Percentiles rank a stretch among this genome's conserved stretches.
phyloP scores from a whole-genome alignment of 2,797 vertebrate species.

The Paguma larvata region DNA sequence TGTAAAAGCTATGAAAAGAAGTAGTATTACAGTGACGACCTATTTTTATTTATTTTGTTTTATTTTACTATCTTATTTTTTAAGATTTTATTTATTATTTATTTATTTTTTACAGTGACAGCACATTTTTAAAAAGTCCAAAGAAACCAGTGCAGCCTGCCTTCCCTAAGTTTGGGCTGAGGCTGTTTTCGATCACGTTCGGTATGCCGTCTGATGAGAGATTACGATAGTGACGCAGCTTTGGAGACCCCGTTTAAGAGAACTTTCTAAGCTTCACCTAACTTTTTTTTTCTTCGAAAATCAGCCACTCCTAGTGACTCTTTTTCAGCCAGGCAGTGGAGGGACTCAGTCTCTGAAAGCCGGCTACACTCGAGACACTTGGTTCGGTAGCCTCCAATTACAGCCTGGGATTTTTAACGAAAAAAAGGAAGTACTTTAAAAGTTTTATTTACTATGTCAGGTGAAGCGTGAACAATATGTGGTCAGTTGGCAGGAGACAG shows the following conservation, averaged over 20 bases:
- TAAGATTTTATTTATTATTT: not conserved
- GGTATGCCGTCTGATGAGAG: not conserved
- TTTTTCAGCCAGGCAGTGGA: constrained; percentile 15
- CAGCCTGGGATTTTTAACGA: constrained; percentile 11
- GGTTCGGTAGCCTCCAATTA: not conserved
- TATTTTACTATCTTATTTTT: not conserved
- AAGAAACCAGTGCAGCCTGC: not conserved
- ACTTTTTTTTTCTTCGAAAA: not conserved
- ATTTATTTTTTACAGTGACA: not conserved
- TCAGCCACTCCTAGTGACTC: not conserved
- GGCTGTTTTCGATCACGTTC: not conserved
- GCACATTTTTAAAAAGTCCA: not conserved
- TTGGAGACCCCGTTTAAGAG: not conserved
- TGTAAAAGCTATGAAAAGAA: not conserved
- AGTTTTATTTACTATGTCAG: constrained; percentile 76
- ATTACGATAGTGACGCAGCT: not conserved
- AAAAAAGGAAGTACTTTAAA: constrained; percentile 41
- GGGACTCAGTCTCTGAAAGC: not conserved
- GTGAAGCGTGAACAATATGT: constrained; percentile 58
- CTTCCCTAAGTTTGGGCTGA: not conserved
- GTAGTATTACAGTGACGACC: not conserved
- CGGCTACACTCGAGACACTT: not conserved
- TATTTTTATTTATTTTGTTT: not conserved
- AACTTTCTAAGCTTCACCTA: not conserved
- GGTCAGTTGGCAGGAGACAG: constrained; percentile 55